phyloP scores from a whole-genome alignment of 2,797 vertebrate genomes.

The Perodicticus potto region DNA sequence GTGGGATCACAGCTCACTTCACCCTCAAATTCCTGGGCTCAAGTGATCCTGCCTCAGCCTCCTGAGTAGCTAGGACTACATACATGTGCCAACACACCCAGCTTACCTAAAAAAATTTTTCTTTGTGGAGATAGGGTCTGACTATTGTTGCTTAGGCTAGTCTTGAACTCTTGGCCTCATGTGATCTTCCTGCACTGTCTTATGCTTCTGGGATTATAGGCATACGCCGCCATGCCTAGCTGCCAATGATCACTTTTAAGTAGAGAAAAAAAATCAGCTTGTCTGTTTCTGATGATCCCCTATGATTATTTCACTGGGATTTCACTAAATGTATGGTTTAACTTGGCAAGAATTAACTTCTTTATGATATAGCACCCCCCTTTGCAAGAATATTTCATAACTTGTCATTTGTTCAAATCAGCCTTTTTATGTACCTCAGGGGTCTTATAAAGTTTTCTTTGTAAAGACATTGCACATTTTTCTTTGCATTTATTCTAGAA shows the following conservation, averaged over 20 bases:
- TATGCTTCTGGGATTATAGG: neutral
- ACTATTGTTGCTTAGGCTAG: neutral
- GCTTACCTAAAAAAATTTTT: neutral
- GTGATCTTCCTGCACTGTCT: neutral
- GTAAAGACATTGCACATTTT: neutral
- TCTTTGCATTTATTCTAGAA: conserved; percentile 22
- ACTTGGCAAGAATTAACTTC: neutral
- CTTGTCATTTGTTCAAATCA: conserved; percentile 32
- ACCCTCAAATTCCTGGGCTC: neutral
- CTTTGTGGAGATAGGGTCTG: neutral
- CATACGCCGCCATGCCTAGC: neutral
- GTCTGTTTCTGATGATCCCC: neutral
- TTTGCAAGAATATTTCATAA: neutral
- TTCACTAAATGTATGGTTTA: neutral
- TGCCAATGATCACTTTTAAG: neutral
- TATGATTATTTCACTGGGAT: neutral
- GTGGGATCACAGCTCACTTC: neutral
- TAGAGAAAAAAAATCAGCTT: neutral
- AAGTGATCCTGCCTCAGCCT: neutral
- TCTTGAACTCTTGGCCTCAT: neutral
- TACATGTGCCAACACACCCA: neutral
- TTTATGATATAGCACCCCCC: neutral
- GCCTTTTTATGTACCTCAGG: neutral
- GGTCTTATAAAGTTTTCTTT: no score
- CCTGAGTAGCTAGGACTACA: neutral